Percentiles rank a stretch among this genome's conserved stretches.
Evolutionary conservation across 2,113 vertebrate genomes (phyloP).

Genomic region (Falco punctatus): DNA sequence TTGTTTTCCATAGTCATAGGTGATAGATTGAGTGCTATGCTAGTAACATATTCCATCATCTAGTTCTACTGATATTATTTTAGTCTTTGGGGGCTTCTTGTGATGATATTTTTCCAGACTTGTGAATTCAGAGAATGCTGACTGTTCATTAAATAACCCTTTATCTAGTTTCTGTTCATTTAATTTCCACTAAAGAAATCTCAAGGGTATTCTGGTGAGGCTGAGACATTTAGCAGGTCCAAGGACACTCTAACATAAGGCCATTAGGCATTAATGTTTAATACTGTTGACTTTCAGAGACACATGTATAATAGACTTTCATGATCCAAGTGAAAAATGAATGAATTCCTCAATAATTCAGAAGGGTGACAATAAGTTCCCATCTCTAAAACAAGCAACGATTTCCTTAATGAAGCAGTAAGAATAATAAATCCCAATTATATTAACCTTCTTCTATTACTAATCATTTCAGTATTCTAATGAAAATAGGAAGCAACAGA

Average conservation of each 20-base stretch:
- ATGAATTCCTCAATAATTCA: conserved; percentile 67
- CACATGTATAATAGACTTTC: conserved; percentile 34
- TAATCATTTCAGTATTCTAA: background rate
- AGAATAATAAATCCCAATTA: conserved; percentile 36
- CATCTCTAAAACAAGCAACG: conserved; percentile 47
- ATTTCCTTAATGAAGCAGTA: conserved; percentile 42
- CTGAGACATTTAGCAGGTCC: conserved; percentile 24
- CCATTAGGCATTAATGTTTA: conserved; percentile 59
- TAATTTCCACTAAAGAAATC: conserved; percentile 34
- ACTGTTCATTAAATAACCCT: conserved; percentile 25
- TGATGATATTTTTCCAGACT: background rate
- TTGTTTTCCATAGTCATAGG: background rate
- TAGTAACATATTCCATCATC: background rate
- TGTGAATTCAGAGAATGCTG: background rate
- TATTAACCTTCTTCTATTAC: conserved; percentile 26
- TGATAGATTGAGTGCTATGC: background rate
- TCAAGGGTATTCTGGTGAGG: background rate
- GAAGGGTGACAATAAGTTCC: conserved; percentile 4
- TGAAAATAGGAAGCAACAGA: conserved; percentile 1
- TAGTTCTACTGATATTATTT: background rate
- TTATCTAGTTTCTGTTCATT: conserved; percentile 16
- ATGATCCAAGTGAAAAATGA: conserved; percentile 49
- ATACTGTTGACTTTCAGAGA: conserved; percentile 53
- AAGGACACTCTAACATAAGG: conserved; percentile 45
- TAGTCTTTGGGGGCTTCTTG: background rate